These are phyloP conservation scores for Pangasius larnaudii DNA, from an alignment of 2,797 vertebrate species.

Conservation along the genomic window DNA sequence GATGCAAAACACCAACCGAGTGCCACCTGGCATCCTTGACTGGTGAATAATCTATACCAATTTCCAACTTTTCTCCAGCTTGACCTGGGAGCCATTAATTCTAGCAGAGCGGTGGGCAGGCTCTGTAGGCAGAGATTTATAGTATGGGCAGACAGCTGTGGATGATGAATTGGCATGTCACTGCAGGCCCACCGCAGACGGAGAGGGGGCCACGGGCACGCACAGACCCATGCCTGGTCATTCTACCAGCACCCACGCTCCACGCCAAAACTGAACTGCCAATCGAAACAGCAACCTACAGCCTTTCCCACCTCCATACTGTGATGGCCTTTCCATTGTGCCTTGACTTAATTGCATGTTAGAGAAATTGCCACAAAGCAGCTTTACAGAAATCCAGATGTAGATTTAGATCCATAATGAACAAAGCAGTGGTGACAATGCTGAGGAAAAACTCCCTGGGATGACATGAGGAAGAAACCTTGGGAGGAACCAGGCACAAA, in stretches of 20 bases:
- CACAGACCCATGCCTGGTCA: constrained; percentile 4
- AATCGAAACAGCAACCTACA: constrained; percentile 12
- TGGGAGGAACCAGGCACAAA: background rate
- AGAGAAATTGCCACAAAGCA: background rate
- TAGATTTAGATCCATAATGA: background rate
- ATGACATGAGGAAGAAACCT: background rate
- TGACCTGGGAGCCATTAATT: constrained; percentile 60
- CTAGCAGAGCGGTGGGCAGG: constrained; percentile 61
- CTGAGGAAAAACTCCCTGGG: background rate
- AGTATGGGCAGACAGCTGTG: constrained; percentile 61
- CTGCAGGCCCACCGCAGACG: constrained; percentile 44
- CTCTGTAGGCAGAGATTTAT: constrained; percentile 69
- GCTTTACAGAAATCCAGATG: background rate
- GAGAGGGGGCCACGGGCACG: constrained; percentile 25
- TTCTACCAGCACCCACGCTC: constrained; percentile 28
- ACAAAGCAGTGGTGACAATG: background rate
- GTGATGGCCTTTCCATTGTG: background rate
- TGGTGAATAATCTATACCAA: constrained; percentile 61
- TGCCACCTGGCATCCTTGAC: constrained; percentile 57
- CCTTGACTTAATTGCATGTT: background rate
- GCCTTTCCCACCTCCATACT: background rate
- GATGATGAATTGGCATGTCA: constrained; percentile 67
- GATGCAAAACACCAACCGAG: constrained; percentile 53
- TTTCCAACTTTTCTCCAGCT: constrained; percentile 58
- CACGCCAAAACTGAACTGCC: background rate